phyloP scores from a whole-genome alignment of 2,888 invertebrate genomes.

The Xanthorhoe designata region DNA sequence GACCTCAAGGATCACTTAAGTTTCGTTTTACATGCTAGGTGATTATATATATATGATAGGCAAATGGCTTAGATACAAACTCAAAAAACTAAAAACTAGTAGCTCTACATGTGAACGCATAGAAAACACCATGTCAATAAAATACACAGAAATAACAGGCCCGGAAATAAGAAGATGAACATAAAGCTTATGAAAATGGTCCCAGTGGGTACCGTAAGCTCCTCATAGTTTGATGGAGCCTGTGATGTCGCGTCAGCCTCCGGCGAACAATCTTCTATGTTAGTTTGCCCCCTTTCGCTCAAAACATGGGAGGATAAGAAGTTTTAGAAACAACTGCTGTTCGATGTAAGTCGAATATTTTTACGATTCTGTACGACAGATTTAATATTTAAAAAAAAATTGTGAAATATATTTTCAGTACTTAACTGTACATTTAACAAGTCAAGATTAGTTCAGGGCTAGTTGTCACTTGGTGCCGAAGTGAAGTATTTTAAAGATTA shows the following conservation, averaged over 20 bases:
- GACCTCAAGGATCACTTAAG: too few relatives aligned
- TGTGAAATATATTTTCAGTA: too few relatives aligned
- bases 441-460: too few relatives aligned
- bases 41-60: too few relatives aligned
- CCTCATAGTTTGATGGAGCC: constrained; percentile 27
- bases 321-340: constrained; percentile 11
- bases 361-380: background rate
- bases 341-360: background rate
- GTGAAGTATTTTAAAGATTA: too few relatives aligned
- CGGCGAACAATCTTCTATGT: constrained; percentile 58
- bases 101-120: background rate
- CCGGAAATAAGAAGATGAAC: constrained; percentile 10
- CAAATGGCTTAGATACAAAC: too few relatives aligned
- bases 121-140: background rate
- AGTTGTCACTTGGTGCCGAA: too few relatives aligned
- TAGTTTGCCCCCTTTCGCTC: constrained; percentile 53
- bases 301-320: constrained; percentile 20
- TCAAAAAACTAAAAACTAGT: too few relatives aligned
- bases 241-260: constrained; percentile 40
- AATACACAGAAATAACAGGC: background rate
- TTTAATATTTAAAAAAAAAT: too few relatives aligned
- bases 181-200: constrained; percentile 18
- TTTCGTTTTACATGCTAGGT: too few relatives aligned
- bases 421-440: too few relatives aligned
- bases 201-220: constrained; percentile 17